These are phyloP conservation scores for Neofelis nebulosa DNA, from an alignment of 2,113 vertebrate species.

Conservation along the genomic window DNA sequence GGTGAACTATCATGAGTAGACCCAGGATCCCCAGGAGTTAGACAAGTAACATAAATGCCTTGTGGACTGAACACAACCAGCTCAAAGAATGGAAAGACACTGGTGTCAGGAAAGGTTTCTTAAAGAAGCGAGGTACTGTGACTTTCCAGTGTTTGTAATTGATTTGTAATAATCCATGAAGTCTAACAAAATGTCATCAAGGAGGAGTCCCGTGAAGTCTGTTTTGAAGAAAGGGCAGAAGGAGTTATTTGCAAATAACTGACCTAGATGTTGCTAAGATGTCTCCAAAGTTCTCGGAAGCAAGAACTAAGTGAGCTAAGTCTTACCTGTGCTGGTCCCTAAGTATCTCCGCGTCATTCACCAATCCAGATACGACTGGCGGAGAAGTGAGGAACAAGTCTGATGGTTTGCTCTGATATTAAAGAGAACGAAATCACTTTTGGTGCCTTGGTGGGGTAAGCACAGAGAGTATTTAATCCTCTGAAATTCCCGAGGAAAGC, in stretches of 20 bases:
- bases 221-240: background rate
- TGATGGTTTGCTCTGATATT: background rate
- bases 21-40: fast-evolving
- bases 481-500: background rate
- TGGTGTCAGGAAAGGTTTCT: background rate
- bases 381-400: background rate
- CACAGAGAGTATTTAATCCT: too few species aligned
- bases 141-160: background rate
- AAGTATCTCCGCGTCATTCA: fast-evolving
- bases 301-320: too few species aligned
- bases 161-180: background rate
- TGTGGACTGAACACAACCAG: fast-evolving
- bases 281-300: background rate
- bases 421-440: fast-evolving
- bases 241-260: background rate
- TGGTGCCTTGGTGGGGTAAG: fast-evolving
- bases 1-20: fast-evolving
- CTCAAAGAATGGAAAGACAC: background rate
- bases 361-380: fast-evolving
- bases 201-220: background rate
- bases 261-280: too few species aligned
- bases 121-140: fast-evolving
- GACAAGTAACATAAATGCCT: background rate
- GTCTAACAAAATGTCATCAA: fast-evolving
- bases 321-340: fast-evolving